Base-by-base conservation (phyloP, 2,888 invertebrate genomes). In the Brachyopa scutellaris region DNA sequence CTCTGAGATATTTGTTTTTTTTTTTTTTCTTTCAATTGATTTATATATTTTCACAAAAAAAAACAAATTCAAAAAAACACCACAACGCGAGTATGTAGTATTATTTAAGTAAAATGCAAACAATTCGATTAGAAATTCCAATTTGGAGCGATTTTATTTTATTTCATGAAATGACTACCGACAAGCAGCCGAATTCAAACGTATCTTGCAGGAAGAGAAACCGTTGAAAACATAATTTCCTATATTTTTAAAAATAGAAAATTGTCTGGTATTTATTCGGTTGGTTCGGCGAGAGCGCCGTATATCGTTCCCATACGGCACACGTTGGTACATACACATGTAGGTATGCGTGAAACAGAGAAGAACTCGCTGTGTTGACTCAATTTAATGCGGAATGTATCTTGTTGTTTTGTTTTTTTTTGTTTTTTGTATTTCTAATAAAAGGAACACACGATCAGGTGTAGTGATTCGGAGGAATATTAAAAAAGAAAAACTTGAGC, bases 211-310 rank as follows among this genome's bases (percentile, higher is more conserved):
- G 80, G 74, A 80, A 69, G 67, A 62, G 74, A 74, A 77, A 61
- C 57, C 33, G 59, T 66, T 72, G 53, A 74, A 74, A 67, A 74
- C 59, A 80, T 74, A 62, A 74, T 74, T 79, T 67, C 49, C 49
- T 69, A 57, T 57, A 49, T 69, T 74, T 80, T 74, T 80, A 80
- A 80, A 80, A 80, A 80, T 80, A 80, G 80, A 74, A 74, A 74
- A 69, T 47, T 42, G 11, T 74, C 62, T 57, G 67, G 53, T 79
- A 67, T 74, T 74, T 67, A 51, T 78, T 72, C 53, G 45, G 61
- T 67, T 47, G 73, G 51, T 79, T 79, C 26, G 55, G 26, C 31
- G 59, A 51, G 69, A 45, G 36, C 21, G 29, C n/a, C n/a, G n/a
- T n/a, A n/a, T 55, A 38, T 31, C 57, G 36, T 67, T 38, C 11